Evolutionary conservation across 2,113 vertebrate species (phyloP).

Genomic region (Anseranas semipalmata): DNA sequence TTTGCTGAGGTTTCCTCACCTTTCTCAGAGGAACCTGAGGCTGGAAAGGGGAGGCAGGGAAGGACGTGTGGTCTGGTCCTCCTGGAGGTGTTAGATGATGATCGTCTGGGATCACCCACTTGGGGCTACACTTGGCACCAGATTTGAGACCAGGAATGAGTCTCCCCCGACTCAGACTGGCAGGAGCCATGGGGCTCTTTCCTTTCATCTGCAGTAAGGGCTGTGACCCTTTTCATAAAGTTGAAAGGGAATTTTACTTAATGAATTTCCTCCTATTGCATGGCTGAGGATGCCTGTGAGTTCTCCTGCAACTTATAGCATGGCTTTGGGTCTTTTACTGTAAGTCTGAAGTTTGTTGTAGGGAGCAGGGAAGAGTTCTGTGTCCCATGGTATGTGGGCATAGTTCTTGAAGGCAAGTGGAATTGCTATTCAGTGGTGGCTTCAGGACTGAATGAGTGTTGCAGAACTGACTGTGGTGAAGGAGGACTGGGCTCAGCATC

Average conservation of each 20-base stretch:
- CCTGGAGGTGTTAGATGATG: fast-evolving
- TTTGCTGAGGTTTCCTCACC: background rate
- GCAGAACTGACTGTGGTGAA: background rate
- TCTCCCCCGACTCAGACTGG: background rate
- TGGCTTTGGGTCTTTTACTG: background rate
- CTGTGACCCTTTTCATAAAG: background rate
- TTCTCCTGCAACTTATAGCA: background rate
- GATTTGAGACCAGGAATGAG: background rate
- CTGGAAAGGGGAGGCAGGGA: background rate
- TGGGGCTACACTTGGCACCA: background rate
- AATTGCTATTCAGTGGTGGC: background rate
- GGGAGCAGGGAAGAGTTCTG: fast-evolving
- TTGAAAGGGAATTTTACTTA: background rate
- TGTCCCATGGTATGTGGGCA: background rate
- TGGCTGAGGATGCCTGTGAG: background rate
- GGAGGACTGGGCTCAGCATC: background rate
- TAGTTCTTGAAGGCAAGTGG: background rate
- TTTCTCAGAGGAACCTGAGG: background rate
- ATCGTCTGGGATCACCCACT: background rate
- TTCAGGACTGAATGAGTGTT: background rate
- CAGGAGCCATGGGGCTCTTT: background rate
- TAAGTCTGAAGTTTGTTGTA: background rate
- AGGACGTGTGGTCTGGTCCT: background rate
- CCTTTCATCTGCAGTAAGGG: background rate
- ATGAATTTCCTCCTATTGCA: fast-evolving